Evolutionary conservation across 2,797 vertebrate species (phyloP), one percentile per base, ranked within the genome.

Genomic region (Astyanax mexicanus): DNA sequence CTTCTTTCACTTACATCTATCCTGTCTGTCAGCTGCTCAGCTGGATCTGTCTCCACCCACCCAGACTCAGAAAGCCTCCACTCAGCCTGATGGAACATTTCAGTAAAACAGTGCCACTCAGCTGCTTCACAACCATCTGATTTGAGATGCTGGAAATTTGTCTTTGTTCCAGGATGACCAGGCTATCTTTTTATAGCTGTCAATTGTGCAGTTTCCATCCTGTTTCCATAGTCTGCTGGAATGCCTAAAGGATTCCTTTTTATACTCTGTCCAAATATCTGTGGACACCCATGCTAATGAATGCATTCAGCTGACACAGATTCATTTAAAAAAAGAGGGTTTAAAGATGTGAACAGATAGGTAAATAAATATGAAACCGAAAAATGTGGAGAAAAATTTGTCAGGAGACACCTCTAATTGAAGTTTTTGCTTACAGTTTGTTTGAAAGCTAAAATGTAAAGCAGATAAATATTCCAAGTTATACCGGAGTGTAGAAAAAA

Each of bases 121-220:
- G 47, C 66, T 62, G 17, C n/a, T 19, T 70, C 58, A 3, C 75
- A 25, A 27, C 27, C 29, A 17, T 77, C 35, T 45, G 17, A 29
- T 21, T 38, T n/a, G 12, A 37, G 13, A 51, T 66, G 17, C 37
- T 12, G 35, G 49, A 67, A 44, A 44, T n/a, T 37, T 54, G 3
- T 38, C 21, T 10, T 65, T 1, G 15, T 23, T 66, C 21, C 49
- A 66, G 38, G 11, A 69, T 69, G 67, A 69, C 32, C 12, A 40
- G 47, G 19, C 67, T 51, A 29, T 10, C 29, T 69, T 69, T 69
- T 54, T 69, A 69, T 69, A 69, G 25, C 8, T 52, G 69, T 11
- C 37, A 19, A 4, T 47, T 25, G 0, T 2, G 54, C 32, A 13
- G 57, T 40, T 65, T n/a, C n/a, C n/a, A n/a, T n/a, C n/a, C n/a